Evolutionary conservation across 1,140 invertebrate species (phyloP).

Genomic region (Penaeus chinensis): DNA sequence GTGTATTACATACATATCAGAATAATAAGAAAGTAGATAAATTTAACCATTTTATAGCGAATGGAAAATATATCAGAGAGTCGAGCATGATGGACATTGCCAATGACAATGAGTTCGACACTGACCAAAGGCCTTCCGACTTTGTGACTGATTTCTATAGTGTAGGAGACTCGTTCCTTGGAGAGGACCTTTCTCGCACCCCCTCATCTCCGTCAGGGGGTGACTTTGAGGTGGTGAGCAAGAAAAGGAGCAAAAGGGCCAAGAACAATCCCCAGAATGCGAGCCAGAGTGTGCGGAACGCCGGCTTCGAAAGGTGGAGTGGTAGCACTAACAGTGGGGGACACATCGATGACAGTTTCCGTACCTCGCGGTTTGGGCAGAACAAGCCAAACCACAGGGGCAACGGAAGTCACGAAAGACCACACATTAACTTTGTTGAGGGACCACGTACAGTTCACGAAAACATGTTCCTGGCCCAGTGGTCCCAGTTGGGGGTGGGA

Average conservation of each 20-base stretch:
- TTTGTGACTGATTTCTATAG: conserved; percentile 62
- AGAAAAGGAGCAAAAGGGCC: conserved; percentile 50
- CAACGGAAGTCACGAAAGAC: conserved; percentile 37
- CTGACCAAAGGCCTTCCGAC: conserved; percentile 45
- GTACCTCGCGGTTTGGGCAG: conserved; percentile 33
- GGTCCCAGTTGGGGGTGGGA: conserved; percentile 55
- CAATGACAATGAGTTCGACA: conserved; percentile 48
- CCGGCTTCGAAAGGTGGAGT: conserved; percentile 29
- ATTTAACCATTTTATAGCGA: conserved; percentile 29
- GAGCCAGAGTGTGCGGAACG: conserved; percentile 18
- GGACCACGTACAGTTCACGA: conserved; percentile 61
- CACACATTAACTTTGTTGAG: conserved; percentile 60
- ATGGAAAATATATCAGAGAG: conserved; percentile 46
- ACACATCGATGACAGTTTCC: conserved; percentile 25
- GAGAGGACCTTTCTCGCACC: conserved; percentile 20
- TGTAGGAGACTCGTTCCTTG: conserved; percentile 57
- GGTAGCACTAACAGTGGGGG: conserved; percentile 37
- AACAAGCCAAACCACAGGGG: conserved; percentile 14
- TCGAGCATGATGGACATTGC: conserved; percentile 21
- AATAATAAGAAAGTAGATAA: conserved; percentile 50
- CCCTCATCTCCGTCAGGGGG: conserved; percentile 48
- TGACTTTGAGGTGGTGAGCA: conserved; percentile 62
- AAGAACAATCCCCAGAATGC: conserved; percentile 22
- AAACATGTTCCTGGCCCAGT: conserved; percentile 51
- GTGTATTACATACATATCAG: conserved; percentile 46